These are phyloP conservation scores for Stegodyphus mimosarum DNA, from an alignment of 1,140 invertebrate genomes.

Conservation along the genomic window DNA sequence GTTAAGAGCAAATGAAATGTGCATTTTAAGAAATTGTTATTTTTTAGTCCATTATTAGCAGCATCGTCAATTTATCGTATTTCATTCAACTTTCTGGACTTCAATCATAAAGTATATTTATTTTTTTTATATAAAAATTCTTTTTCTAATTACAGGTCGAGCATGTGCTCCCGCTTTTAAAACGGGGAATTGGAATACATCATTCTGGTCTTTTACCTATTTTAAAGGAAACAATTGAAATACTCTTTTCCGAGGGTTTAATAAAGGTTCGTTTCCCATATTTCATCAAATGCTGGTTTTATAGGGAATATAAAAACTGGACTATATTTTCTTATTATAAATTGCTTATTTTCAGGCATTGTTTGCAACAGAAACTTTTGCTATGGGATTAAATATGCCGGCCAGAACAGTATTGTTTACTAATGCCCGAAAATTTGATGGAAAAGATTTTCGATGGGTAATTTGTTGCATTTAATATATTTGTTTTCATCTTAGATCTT, in stretches of 20 bases:
- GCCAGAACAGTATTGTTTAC: constrained; percentile 98
- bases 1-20: no score
- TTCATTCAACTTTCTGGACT: no score
- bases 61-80: no score
- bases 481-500: no score
- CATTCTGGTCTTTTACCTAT: constrained; percentile 96
- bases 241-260: constrained; percentile 96
- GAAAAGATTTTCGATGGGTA: constrained; percentile 90
- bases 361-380: constrained; percentile 99
- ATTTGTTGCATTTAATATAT: constrained; percentile 67
- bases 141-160: constrained; percentile 68
- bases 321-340: constrained; percentile 21
- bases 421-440: constrained; percentile 95
- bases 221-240: constrained; percentile 98
- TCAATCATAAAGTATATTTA: no score
- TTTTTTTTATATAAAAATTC: no score
- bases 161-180: constrained; percentile 91
- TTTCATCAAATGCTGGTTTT: background rate
- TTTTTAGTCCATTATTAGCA: no score
- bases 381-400: constrained; percentile 99
- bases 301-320: background rate
- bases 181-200: constrained; percentile 98
- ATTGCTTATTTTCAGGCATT: constrained; percentile 74
- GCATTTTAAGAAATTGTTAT: no score
- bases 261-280: constrained; percentile 75